Conservation (phyloP, 2,797 vertebrate genomes). For the Poliocrania exsul region DNA sequence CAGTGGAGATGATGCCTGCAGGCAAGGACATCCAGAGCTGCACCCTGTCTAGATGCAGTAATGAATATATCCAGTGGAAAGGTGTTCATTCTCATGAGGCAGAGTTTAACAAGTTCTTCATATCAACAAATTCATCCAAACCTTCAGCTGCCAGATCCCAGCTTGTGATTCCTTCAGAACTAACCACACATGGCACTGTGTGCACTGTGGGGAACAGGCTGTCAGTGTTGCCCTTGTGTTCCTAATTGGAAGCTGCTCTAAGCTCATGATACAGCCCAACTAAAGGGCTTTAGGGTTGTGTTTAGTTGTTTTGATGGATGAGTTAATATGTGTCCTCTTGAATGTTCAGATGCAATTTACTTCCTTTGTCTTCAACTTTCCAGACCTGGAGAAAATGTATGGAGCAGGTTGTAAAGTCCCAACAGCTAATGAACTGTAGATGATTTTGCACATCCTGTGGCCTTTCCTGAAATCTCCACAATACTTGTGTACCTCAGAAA, state of each 20-base stretch:
- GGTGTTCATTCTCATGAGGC: background rate
- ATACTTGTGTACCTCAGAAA: background rate
- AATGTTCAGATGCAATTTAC: background rate
- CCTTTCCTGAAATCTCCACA: background rate
- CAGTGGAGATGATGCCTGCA: background rate
- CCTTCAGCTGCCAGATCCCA: background rate
- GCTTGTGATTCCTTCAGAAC: background rate
- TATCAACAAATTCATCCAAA: rapidly evolving
- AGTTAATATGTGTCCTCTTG: background rate
- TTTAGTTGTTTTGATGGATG: background rate
- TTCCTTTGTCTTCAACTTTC: background rate
- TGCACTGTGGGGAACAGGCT: rapidly evolving
- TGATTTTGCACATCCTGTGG: background rate
- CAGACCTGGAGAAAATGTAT: background rate
- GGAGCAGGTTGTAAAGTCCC: background rate
- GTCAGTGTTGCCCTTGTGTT: rapidly evolving
- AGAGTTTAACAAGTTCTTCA: background rate
- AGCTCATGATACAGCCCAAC: background rate
- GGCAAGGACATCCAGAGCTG: background rate
- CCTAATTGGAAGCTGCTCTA: background rate
- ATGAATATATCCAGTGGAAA: background rate
- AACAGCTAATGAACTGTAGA: background rate
- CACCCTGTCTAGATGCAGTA: background rate
- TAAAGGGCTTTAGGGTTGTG: background rate
- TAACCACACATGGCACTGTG: rapidly evolving